A percentile compares a stretch with the other conserved stretches of the same genome.
Conservation (phyloP, 1,140 invertebrate genomes). For the Orussus abietinus region DNA sequence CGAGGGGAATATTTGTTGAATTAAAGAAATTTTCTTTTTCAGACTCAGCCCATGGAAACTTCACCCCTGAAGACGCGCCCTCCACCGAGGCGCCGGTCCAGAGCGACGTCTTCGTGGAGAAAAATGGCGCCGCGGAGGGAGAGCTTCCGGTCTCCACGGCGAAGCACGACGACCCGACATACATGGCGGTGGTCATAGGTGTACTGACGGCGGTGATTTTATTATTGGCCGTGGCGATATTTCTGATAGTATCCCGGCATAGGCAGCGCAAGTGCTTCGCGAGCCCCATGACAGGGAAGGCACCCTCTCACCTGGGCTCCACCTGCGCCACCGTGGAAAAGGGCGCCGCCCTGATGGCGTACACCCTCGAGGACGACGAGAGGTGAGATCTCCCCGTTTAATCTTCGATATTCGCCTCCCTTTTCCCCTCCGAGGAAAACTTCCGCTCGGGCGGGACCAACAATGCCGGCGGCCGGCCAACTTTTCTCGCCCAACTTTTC, state of each 20-base stretch:
- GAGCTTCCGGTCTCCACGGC: slow-evolving; percentile 62
- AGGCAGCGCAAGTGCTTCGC: slow-evolving; percentile 74
- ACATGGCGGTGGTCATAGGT: slow-evolving; percentile 79
- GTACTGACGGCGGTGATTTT: slow-evolving; percentile 75
- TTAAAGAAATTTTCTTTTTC: slow-evolving; percentile 17
- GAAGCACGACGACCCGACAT: slow-evolving; percentile 68
- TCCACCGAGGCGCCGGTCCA: slow-evolving; percentile 45
- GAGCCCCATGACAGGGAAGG: slow-evolving; percentile 66
- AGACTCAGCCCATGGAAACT: slow-evolving; percentile 72
- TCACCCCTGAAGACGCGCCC: slow-evolving; percentile 58
- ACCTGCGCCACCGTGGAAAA: slow-evolving; percentile 55
- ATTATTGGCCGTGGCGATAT: slow-evolving; percentile 67
- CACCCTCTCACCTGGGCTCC: slow-evolving; percentile 50
- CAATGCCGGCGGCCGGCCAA: too few relatives aligned
- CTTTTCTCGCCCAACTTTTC: too few relatives aligned
- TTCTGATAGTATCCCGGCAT: slow-evolving; percentile 73
- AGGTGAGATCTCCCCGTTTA: slow-evolving; percentile 30
- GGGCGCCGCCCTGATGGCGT: slow-evolving; percentile 49
- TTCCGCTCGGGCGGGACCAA: too few relatives aligned
- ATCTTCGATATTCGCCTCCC: not conserved
- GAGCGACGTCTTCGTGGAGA: slow-evolving; percentile 55
- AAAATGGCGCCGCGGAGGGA: slow-evolving; percentile 51
- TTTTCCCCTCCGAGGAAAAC: not conserved
- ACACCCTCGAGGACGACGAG: slow-evolving; percentile 50
- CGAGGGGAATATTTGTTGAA: not conserved